Percentiles rank a stretch among this genome's conserved stretches.
Evolutionary conservation across 2,113 vertebrate genomes (phyloP).

Genomic region (Accipiter virgatus): DNA sequence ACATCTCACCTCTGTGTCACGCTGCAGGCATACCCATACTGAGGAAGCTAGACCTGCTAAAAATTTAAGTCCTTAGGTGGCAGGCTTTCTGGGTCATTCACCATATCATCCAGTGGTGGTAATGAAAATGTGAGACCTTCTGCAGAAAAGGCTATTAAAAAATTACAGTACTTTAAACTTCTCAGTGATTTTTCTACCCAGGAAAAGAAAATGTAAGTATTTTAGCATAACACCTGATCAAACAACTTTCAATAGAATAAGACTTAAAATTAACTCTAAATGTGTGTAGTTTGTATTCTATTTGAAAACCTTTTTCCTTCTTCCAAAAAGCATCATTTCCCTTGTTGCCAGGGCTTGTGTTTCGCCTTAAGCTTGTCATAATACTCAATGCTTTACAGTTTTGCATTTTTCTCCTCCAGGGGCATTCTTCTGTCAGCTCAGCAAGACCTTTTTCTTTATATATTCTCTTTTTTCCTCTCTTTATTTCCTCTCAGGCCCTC

Average conservation of each 20-base stretch:
- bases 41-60: neutral
- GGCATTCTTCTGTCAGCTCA: neutral
- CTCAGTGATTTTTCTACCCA: neutral
- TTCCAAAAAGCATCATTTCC: neutral
- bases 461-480: neutral
- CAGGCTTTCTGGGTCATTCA: neutral
- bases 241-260: neutral
- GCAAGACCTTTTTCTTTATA: neutral
- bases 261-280: neutral
- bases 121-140: neutral
- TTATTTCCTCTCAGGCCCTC: neutral
- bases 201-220: neutral
- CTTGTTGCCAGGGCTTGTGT: neutral
- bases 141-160: neutral
- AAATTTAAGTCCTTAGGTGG: neutral
- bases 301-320: neutral
- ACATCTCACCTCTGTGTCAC: neutral
- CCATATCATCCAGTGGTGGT: neutral
- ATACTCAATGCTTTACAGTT: neutral
- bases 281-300: neutral
- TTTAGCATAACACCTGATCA: neutral
- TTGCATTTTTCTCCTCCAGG: neutral
- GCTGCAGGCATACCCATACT: fast-evolving
- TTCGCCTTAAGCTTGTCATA: neutral
- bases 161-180: neutral